These are phyloP conservation scores for Dicrostonyx torquatus DNA, from an alignment of 2,797 vertebrate species.

Conservation along the genomic window DNA sequence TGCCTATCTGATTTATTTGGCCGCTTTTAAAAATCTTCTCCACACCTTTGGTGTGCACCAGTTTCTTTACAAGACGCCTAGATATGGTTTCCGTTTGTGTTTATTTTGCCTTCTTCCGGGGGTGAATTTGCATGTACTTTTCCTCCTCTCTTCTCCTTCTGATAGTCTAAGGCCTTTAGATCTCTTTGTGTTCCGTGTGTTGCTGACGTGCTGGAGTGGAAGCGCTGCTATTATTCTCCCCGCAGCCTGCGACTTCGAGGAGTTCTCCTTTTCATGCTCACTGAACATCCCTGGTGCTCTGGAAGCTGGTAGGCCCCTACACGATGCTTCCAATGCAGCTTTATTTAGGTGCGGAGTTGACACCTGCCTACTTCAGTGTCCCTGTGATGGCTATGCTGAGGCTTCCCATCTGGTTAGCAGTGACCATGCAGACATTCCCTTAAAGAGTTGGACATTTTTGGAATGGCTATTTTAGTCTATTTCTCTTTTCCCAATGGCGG, in stretches of 20 bases:
- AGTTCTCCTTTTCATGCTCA: background rate
- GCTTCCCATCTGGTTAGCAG: background rate
- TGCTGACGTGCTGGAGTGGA: background rate
- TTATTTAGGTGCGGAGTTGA: constrained; percentile 35
- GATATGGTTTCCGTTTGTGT: background rate
- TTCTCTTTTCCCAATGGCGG: background rate
- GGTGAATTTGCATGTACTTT: background rate
- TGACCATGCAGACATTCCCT: background rate
- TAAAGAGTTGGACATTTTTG: background rate
- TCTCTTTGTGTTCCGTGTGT: background rate
- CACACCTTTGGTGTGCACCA: background rate
- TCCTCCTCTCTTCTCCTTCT: background rate
- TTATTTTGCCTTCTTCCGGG: background rate
- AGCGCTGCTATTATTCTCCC: background rate
- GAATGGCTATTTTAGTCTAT: background rate
- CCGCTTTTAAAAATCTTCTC: constrained; percentile 21
- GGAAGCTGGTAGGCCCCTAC: background rate
- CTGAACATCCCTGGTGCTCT: background rate
- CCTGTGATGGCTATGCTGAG: background rate
- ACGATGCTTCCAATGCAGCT: background rate
- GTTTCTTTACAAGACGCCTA: background rate
- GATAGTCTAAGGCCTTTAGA: background rate
- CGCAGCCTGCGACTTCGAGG: background rate
- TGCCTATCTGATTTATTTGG: background rate
- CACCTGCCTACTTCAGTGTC: background rate